Percentiles rank a stretch among this genome's conserved stretches.
Evolutionary conservation across 2,888 invertebrate genomes (phyloP).

Genomic region (Blastobasis adustella): DNA sequence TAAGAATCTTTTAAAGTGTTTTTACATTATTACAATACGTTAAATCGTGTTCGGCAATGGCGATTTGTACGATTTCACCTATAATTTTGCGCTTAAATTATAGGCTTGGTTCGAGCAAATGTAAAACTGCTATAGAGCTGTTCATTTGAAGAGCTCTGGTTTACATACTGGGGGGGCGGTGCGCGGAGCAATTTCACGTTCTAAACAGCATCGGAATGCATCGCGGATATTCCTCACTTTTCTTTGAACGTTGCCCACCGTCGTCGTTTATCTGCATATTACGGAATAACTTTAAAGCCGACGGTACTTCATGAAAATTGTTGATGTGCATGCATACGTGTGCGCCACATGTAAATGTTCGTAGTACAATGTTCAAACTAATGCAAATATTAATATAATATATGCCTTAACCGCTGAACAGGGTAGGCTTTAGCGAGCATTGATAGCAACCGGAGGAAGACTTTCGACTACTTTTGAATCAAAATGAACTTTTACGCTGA

Average conservation of each 20-base stretch:
- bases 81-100: constrained; percentile 46
- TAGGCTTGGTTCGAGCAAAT: constrained; percentile 29
- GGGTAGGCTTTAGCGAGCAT: no score
- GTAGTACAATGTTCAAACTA: no score
- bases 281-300: no score
- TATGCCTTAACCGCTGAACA: no score
- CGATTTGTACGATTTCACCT: constrained; percentile 48
- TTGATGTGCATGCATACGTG: no score
- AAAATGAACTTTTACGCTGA: no score
- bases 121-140: constrained; percentile 6
- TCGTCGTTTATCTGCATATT: no score
- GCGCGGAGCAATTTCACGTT: constrained; percentile 6
- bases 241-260: neutral
- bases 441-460: no score
- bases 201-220: constrained; percentile 5
- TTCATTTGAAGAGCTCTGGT: constrained; percentile 8
- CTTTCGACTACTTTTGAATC: no score
- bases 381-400: no score
- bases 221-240: neutral
- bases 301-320: no score
- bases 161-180: neutral
- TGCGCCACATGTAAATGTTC: no score
- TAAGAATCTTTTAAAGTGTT: constrained; percentile 14
- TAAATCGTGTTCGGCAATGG: constrained; percentile 35
- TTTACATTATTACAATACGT: constrained; percentile 43